Conservation (phyloP, 2,113 vertebrate genomes). For the Indri indri region DNA sequence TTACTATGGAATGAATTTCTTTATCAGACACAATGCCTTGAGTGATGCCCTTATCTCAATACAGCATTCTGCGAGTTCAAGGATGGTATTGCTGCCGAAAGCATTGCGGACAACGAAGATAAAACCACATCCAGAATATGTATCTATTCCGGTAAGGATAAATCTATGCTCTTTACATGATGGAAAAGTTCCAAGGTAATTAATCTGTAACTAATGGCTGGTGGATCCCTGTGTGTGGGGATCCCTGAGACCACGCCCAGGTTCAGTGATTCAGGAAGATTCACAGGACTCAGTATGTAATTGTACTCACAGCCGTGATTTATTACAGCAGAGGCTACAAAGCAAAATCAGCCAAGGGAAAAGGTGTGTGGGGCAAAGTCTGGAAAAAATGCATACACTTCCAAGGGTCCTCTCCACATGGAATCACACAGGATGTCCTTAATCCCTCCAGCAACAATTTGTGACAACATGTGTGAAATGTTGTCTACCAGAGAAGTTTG, state of each 20-base stretch:
- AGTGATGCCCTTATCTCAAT: no score
- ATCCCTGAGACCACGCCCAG: background rate
- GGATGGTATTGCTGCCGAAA: background rate
- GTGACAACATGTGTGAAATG: background rate
- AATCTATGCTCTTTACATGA: background rate
- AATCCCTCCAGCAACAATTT: background rate
- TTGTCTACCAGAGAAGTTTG: background rate
- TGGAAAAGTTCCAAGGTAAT: background rate
- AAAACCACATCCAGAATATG: background rate
- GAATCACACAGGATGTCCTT: background rate
- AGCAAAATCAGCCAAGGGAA: background rate
- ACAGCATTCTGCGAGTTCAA: background rate
- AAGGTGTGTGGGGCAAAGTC: background rate
- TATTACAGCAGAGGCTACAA: background rate
- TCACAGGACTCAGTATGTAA: background rate
- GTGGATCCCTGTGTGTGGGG: no score
- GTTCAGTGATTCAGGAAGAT: background rate
- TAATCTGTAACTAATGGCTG: background rate
- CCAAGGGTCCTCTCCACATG: background rate
- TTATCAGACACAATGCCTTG: background rate
- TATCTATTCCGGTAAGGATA: background rate
- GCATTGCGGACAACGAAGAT: background rate
- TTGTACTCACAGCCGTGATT: background rate
- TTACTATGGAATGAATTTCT: background rate
- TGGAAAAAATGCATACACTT: background rate